These are phyloP conservation scores for Stercorarius parasiticus DNA, from an alignment of 2,113 vertebrate species.

Conservation along the genomic window DNA sequence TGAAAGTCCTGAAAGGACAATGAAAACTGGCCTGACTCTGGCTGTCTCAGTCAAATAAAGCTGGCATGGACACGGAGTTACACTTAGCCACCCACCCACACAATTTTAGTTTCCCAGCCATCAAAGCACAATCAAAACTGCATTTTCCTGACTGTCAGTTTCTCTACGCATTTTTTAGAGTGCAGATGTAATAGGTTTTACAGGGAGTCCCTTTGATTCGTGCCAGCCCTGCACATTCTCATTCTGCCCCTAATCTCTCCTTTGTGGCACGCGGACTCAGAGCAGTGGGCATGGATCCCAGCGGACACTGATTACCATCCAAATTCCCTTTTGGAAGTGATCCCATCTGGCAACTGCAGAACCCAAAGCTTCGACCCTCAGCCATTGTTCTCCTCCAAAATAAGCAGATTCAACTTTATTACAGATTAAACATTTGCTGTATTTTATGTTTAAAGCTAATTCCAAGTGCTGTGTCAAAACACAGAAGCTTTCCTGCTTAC, in stretches of 20 bases:
- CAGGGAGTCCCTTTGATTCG: constrained; percentile 63
- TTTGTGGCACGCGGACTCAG: constrained; percentile 45
- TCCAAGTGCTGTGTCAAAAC: constrained; percentile 34
- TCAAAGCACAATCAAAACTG: constrained; percentile 60
- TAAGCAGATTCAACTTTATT: constrained; percentile 57
- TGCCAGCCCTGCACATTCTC: constrained; percentile 66
- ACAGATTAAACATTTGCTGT: constrained; percentile 37
- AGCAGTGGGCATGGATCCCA: constrained; percentile 60
- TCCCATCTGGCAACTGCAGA: constrained; percentile 63
- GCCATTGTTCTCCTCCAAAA: constrained; percentile 59
- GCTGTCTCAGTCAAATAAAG: constrained; percentile 38
- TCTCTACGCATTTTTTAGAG: constrained; percentile 48
- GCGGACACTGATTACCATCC: constrained; percentile 62
- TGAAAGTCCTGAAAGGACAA: constrained; percentile 46
- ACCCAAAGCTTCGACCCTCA: constrained; percentile 24
- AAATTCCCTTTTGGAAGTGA: constrained; percentile 60
- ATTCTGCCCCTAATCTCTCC: constrained; percentile 69
- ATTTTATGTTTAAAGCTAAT: constrained; percentile 29
- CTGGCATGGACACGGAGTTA: constrained; percentile 38
- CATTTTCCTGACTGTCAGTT: constrained; percentile 63
- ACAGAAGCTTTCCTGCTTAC: constrained; percentile 33
- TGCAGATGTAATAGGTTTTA: constrained; percentile 66
- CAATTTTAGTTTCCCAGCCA: constrained; percentile 60
- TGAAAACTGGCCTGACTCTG: constrained; percentile 32
- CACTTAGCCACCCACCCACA: constrained; percentile 60